A percentile compares a stretch with the other conserved stretches of the same genome.
Conservation (phyloP, 2,797 vertebrate species). For the Neoniphon sammara region DNA sequence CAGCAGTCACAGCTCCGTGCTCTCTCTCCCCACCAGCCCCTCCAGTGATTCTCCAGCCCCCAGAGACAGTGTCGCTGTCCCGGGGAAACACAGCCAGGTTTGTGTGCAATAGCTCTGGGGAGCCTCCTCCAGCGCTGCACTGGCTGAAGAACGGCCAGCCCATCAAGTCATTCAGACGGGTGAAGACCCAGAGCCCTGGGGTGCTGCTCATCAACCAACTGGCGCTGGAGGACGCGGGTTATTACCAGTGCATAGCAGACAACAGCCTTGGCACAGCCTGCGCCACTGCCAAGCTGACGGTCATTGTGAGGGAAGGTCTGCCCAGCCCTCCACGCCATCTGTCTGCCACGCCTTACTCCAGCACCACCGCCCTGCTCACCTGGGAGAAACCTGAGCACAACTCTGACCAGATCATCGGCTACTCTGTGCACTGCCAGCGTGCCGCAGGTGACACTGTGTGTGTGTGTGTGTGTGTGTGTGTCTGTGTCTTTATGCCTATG, state of each 20-base stretch:
- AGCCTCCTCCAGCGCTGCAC: slow-evolving; percentile 86
- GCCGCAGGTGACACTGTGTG: slow-evolving; percentile 79
- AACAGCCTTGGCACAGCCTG: slow-evolving; percentile 93
- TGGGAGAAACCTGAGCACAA: slow-evolving; percentile 95
- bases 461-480: slow-evolving; percentile 7
- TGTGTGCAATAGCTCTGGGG: slow-evolving; percentile 93
- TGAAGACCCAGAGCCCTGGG: slow-evolving; percentile 92
- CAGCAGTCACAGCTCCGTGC: neutral
- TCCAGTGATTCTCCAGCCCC: slow-evolving; percentile 91
- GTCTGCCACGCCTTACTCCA: slow-evolving; percentile 87
- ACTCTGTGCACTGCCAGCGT: slow-evolving; percentile 95
- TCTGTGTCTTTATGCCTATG: slow-evolving; percentile 9
- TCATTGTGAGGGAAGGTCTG: slow-evolving; percentile 94
- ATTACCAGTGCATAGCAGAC: slow-evolving; percentile 96
- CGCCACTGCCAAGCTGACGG: slow-evolving; percentile 90
- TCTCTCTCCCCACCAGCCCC: slow-evolving; percentile 81
- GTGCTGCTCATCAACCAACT: slow-evolving; percentile 97
- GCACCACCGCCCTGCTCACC: slow-evolving; percentile 89
- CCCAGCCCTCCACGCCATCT: slow-evolving; percentile 91
- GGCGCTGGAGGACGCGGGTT: slow-evolving; percentile 91
- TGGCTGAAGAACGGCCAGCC: slow-evolving; percentile 93
- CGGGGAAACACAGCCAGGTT: slow-evolving; percentile 96
- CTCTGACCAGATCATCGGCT: slow-evolving; percentile 96
- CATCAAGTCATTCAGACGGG: slow-evolving; percentile 87
- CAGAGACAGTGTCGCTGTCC: slow-evolving; percentile 92